Base-by-base conservation (phyloP, 2,113 vertebrate species). In the Marmota monax region DNA sequence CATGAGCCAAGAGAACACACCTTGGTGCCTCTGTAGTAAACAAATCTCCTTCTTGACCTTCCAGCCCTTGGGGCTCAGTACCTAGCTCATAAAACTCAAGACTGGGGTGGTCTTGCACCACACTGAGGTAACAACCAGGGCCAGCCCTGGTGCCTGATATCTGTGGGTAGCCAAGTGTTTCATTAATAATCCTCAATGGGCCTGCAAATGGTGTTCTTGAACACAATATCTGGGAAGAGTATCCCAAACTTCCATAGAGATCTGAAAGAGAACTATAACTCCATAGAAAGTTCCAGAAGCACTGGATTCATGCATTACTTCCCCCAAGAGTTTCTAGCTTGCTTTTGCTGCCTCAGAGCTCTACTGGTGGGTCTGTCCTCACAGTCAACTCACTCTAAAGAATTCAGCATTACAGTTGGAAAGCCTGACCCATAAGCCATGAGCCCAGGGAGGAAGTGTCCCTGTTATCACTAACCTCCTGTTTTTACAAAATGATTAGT, bases 41-140 rank as follows among this genome's bases (percentile, higher is more conserved):
- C 39, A 39, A 39, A 39, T 39, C 39, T 39, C 39, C 39, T 39
- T 39, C 39, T 39, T 39, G 39, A 39, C 39, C 39, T 39, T 39
- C 39, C 4, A 39, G 39, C 39, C 39, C 39, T 39, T 39, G 39
- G 39, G 39, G 39, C 39, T 39, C 39, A 39, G 39, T 39, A 39
- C 4, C 39, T 39, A 39, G 7, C 9, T 61, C 61, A 25, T 18
- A 34, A 53, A 74, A 3, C 13, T 77, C 20, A 72, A 53, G 3
- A 20, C 56, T 53, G 4, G 0, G 0, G 1, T 39, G 11, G 4
- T 25, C 6, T 0, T 34, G 27, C 29, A 29, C n/a, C 25, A 70
- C 63, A 39, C 0, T 5, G 32, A 73, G 42, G 4, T 16, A 7
- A 27, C 22, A 29, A 23, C 8, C 34, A 34, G 10, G 23, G 4